Conservation (phyloP, 2,113 vertebrate species). For the Okapia johnstoni region DNA sequence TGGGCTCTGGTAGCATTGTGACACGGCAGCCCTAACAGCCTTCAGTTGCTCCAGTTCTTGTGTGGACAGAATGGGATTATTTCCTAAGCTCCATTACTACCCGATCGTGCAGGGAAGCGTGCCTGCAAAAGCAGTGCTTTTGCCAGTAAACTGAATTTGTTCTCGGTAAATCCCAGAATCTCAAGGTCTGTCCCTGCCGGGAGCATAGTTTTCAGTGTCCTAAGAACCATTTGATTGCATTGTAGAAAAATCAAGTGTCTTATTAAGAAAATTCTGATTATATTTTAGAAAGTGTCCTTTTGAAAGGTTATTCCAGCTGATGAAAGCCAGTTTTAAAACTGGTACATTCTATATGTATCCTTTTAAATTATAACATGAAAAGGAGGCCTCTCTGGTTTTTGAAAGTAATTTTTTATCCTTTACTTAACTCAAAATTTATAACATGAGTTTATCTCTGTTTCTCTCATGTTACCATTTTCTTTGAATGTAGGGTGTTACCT, state of each 20-base stretch:
- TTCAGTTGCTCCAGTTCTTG: not conserved
- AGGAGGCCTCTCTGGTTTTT: not conserved
- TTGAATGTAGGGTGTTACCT: not conserved
- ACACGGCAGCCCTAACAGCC: not conserved
- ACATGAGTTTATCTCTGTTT: not conserved
- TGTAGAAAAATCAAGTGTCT: not conserved
- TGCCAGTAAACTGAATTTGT: not conserved
- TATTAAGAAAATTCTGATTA: conserved; percentile 9
- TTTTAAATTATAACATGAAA: not conserved
- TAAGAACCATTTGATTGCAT: not conserved
- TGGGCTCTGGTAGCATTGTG: not conserved
- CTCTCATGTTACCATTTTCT: not conserved
- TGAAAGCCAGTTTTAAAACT: conserved; percentile 26
- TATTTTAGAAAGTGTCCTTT: conserved; percentile 4
- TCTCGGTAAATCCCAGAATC: not conserved
- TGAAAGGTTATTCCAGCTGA: conserved; percentile 1
- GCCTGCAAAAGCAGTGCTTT: not conserved
- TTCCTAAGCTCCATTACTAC: not conserved
- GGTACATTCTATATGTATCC: not conserved
- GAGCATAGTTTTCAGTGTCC: not conserved
- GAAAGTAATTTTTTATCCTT: not conserved
- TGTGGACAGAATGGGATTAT: not conserved
- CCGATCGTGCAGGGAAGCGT: not conserved
- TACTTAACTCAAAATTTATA: not conserved
- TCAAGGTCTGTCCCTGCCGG: not conserved